Conservation (phyloP, 64 coral and sea anemone species). For the Stylophora pistillata region DNA sequence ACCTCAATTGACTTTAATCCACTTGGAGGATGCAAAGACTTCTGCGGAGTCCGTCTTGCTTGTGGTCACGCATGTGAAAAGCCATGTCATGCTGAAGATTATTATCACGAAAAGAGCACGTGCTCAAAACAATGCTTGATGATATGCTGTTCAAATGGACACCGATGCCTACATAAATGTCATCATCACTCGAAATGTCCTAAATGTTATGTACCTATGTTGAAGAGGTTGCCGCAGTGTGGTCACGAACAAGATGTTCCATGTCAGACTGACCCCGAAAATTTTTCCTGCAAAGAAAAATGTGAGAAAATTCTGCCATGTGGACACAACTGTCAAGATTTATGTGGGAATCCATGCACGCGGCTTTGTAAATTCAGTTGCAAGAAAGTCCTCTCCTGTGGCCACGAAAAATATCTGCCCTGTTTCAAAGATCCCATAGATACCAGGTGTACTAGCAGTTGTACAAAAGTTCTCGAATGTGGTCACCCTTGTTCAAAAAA, state of each 20-base stretch:
- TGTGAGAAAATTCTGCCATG: slow-evolving; percentile 21
- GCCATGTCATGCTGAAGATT: slow-evolving; percentile 27
- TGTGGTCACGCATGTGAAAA: slow-evolving; percentile 13
- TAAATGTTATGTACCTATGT: neutral
- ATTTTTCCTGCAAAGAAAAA: neutral
- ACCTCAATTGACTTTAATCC: slow-evolving; percentile 25
- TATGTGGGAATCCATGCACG: neutral
- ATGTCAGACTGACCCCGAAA: neutral
- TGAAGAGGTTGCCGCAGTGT: neutral
- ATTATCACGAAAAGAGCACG: neutral
- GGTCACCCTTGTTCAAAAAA: slow-evolving; percentile 36
- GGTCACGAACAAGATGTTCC: neutral
- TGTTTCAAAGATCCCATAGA: slow-evolving; percentile 10
- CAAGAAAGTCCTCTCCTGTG: slow-evolving; percentile 45
- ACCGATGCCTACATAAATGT: neutral
- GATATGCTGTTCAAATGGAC: neutral
- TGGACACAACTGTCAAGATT: slow-evolving; percentile 23
- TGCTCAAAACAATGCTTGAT: neutral
- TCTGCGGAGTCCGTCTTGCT: neutral
- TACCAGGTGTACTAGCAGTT: neutral
- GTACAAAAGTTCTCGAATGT: slow-evolving; percentile 25
- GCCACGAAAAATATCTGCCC: slow-evolving; percentile 24
- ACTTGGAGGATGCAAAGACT: slow-evolving; percentile 17
- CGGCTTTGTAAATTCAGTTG: neutral
- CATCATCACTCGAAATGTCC: slow-evolving; percentile 8